Percentiles rank a stretch among this genome's conserved stretches.
phyloP scores from a whole-genome alignment of 2,797 vertebrate species.

The Astyanax mexicanus region DNA sequence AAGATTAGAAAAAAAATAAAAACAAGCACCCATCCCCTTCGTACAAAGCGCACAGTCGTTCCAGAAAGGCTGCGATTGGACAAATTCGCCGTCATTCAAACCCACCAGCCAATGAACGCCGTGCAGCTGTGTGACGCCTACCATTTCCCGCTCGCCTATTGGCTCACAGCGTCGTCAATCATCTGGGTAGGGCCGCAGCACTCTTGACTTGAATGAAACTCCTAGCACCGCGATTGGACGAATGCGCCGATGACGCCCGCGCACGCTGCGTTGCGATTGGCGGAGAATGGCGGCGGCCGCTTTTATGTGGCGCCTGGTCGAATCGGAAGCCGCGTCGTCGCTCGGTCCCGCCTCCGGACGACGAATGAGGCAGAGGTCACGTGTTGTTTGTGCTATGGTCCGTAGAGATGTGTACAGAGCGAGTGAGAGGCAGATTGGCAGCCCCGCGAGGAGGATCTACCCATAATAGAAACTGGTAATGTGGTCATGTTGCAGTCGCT shows the following conservation, averaged over 20 bases:
- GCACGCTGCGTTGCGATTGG: constrained; percentile 56
- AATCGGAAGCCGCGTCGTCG: constrained; percentile 46
- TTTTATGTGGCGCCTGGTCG: constrained; percentile 55
- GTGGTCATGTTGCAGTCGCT: constrained; percentile 76
- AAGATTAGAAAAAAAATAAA: background rate
- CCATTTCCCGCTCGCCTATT: constrained; percentile 24
- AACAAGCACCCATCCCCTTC: background rate
- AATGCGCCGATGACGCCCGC: constrained; percentile 65
- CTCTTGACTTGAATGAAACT: constrained; percentile 62
- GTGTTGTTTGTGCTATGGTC: constrained; percentile 92
- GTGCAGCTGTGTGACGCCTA: background rate
- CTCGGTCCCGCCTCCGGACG: constrained; percentile 59
- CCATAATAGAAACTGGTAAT: constrained; percentile 70
- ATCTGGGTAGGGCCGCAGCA: constrained; percentile 56
- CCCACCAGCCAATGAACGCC: constrained; percentile 28
- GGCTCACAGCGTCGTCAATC: constrained; percentile 48
- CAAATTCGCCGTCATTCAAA: constrained; percentile 16
- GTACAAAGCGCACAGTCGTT: background rate
- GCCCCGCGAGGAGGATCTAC: constrained; percentile 66
- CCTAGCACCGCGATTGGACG: constrained; percentile 60
- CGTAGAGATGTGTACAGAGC: constrained; percentile 80
- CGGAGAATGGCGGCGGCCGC: fast-evolving
- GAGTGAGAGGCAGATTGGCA: constrained; percentile 74
- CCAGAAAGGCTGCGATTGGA: constrained; percentile 15
- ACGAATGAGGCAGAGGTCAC: constrained; percentile 80